Evolutionary conservation across 2,113 vertebrate genomes (phyloP).

Genomic region (Toxostoma redivivum): DNA sequence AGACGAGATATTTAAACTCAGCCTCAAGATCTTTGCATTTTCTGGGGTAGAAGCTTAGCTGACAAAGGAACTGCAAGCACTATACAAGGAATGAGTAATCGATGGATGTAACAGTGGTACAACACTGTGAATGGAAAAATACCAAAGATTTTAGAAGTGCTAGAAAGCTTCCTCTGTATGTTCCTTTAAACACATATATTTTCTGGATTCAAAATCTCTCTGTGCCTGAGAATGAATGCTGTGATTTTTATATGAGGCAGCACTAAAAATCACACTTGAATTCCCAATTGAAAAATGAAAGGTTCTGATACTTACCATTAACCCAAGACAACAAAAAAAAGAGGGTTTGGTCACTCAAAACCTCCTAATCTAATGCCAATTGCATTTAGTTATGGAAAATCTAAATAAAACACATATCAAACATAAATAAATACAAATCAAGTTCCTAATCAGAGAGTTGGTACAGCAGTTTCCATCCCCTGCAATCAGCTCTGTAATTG

Average conservation of each 20-base stretch:
- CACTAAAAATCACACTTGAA: not conserved
- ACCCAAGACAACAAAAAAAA: not conserved
- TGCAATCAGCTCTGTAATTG: constrained; percentile 60
- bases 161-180: not conserved
- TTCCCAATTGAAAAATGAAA: not conserved
- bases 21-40: not conserved
- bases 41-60: not conserved
- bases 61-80: not conserved
- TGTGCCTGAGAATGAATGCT: not conserved
- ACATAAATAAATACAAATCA: constrained; percentile 58
- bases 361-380: not conserved
- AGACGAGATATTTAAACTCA: not conserved
- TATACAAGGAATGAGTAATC: not conserved
- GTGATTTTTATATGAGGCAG: not conserved
- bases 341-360: not conserved
- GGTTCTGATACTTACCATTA: not conserved
- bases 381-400: constrained; percentile 16
- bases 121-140: constrained; percentile 12
- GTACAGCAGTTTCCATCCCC: constrained; percentile 20
- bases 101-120: not conserved
- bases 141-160: not conserved
- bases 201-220: constrained; percentile 1
- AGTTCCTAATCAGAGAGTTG: constrained; percentile 41
- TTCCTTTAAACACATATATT: not conserved
- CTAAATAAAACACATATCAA: constrained; percentile 42